Evolutionary conservation across 2,113 vertebrate species (phyloP).

Genomic region (Podiceps cristatus): DNA sequence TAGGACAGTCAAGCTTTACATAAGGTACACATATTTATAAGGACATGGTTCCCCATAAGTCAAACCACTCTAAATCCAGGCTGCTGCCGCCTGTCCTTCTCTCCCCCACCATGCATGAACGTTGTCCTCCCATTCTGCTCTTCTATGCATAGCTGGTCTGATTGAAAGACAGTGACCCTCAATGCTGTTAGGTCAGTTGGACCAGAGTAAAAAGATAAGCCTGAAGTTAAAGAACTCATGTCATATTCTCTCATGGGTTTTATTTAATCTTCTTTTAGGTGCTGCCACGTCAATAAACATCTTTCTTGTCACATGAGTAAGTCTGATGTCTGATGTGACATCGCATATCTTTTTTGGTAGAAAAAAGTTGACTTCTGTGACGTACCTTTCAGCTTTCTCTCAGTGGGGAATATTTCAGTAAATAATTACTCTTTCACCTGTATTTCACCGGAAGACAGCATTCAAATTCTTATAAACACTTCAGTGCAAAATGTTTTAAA

Average conservation of each 20-base stretch:
- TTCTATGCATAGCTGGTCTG: rapidly evolving
- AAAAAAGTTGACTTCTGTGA: neutral
- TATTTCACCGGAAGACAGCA: neutral
- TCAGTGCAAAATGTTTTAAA: neutral
- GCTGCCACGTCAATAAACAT: neutral
- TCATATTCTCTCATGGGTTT: neutral
- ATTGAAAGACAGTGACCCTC: neutral
- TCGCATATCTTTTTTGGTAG: neutral
- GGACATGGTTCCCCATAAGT: neutral
- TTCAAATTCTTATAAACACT: neutral
- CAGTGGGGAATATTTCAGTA: neutral
- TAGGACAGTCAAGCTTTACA: neutral
- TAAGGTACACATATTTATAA: neutral
- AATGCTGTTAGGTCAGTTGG: neutral
- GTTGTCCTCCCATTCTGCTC: neutral
- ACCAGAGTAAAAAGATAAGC: neutral
- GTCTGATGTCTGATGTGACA: neutral
- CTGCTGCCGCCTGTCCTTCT: neutral
- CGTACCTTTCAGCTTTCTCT: neutral
- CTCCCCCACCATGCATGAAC: neutral
- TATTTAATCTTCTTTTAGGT: neutral
- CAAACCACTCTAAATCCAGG: neutral
- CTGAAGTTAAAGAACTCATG: neutral
- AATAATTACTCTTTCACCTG: neutral
- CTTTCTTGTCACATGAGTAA: neutral